Conservation (phyloP, 2,888 invertebrate species). For the Nemapogon koenigi region DNA sequence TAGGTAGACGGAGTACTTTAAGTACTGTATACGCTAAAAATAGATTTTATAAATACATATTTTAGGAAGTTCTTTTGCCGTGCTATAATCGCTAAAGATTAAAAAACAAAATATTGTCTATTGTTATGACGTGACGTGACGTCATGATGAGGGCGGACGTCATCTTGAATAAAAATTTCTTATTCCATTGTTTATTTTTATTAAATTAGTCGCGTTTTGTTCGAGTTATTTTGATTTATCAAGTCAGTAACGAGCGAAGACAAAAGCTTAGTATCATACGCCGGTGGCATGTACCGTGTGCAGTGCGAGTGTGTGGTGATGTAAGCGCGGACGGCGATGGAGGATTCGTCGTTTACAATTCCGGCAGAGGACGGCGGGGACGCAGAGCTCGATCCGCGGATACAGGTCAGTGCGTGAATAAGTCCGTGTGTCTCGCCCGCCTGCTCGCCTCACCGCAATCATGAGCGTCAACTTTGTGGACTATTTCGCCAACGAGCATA, state of each 20-base stretch:
- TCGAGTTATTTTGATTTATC: conserved; percentile 19
- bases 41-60: no score
- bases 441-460: conserved; percentile 47
- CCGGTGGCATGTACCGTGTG: no score
- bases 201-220: conserved; percentile 32
- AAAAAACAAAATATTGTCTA: no score
- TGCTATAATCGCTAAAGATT: no score
- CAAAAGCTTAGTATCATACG: no score
- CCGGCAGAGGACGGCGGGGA: conserved; percentile 63
- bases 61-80: no score
- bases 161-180: conserved; percentile 50
- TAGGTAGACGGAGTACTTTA: no score
- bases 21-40: no score
- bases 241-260: no score
- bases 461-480: conserved; percentile 65
- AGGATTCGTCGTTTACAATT: conserved; percentile 62
- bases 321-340: conserved; percentile 57
- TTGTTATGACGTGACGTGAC: conserved; percentile 53
- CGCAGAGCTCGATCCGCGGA: conserved; percentile 64
- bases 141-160: conserved; percentile 50
- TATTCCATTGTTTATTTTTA: conserved; percentile 48
- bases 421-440: no score
- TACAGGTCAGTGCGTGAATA: conserved; percentile 64
- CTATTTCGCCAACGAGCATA: conserved; percentile 76
- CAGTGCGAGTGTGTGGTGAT: no score